A percentile compares a stretch with the other conserved stretches of the same genome.
Evolutionary conservation across 2,888 invertebrate species (phyloP).

Genomic region (Caenorhabditis sp.): DNA sequence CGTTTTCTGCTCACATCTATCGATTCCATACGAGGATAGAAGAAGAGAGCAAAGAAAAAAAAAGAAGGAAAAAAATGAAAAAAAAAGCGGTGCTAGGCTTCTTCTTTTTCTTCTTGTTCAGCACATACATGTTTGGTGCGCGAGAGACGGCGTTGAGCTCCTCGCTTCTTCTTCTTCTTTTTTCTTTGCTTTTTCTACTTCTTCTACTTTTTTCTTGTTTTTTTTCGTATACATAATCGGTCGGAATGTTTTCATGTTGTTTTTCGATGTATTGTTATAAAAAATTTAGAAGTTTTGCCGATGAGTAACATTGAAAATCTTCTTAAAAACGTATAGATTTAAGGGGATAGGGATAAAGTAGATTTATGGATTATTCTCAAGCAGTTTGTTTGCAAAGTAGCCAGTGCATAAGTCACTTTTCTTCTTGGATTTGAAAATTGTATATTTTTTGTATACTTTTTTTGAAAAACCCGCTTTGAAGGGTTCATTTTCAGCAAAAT

Average conservation of each 20-base stretch:
- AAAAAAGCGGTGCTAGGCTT: constrained; percentile 1
- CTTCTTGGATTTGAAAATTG: too few relatives aligned
- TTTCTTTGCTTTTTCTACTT: neutral
- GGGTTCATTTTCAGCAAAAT: too few relatives aligned
- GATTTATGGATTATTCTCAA: too few relatives aligned
- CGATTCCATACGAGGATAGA: neutral
- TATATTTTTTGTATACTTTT: too few relatives aligned
- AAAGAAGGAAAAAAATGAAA: neutral
- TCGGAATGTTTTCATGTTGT: neutral
- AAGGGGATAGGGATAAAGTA: too few relatives aligned
- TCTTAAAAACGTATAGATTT: too few relatives aligned
- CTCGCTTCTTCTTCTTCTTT: neutral
- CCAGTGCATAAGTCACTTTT: too few relatives aligned
- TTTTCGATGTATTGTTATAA: neutral
- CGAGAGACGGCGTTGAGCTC: neutral
- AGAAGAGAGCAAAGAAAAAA: neutral
- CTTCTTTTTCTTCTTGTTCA: neutral
- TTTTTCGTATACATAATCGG: neutral
- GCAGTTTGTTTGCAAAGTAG: too few relatives aligned
- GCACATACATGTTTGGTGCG: constrained; percentile 1
- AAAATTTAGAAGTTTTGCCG: neutral
- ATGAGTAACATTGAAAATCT: too few relatives aligned
- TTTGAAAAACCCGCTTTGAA: too few relatives aligned
- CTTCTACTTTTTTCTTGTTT: neutral
- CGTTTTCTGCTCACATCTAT: neutral